A percentile compares a stretch with the other conserved stretches of the same genome.
Evolutionary conservation across 2,797 vertebrate species (phyloP).

Genomic region (Cacajao melanocephalus): DNA sequence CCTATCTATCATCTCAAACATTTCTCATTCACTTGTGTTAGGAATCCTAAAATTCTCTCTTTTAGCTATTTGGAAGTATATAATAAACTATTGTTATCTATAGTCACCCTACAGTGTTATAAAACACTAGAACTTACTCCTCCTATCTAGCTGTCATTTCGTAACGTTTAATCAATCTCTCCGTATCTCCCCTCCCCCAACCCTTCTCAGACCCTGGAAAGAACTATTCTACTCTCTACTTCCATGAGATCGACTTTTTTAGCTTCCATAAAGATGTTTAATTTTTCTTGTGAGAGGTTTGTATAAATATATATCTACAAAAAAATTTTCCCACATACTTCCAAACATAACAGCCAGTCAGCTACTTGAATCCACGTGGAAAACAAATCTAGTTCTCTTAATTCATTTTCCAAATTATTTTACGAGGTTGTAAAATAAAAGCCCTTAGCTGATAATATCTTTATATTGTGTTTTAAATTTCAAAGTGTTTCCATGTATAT

Average conservation of each 20-base stretch:
- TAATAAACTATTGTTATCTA: not conserved
- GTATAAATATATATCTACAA: not conserved
- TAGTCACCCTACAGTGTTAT: not conserved
- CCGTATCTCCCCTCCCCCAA: not conserved
- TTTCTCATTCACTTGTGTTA: not conserved
- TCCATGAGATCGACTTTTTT: not conserved
- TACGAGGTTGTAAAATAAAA: not conserved
- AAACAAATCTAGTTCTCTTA: not conserved
- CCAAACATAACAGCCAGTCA: not conserved
- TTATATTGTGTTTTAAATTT: not conserved
- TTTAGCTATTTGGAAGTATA: not conserved
- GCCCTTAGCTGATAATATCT: not conserved
- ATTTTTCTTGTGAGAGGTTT: not conserved
- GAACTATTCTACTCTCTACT: not conserved
- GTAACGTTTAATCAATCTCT: not conserved
- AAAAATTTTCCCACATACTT: not conserved
- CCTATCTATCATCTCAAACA: not conserved
- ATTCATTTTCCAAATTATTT: slow-evolving; percentile 15
- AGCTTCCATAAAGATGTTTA: not conserved
- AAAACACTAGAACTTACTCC: not conserved
- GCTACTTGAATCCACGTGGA: not conserved
- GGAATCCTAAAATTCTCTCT: not conserved
- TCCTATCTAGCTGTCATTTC: not conserved
- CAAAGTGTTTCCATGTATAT: not conserved
- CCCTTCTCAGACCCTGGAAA: not conserved